A percentile compares a stretch with the other conserved stretches of the same genome.
Evolutionary conservation across 37 sponge, comb jelly and placozoan species (phyloP).

Genomic region (Oopsacas minuta): DNA sequence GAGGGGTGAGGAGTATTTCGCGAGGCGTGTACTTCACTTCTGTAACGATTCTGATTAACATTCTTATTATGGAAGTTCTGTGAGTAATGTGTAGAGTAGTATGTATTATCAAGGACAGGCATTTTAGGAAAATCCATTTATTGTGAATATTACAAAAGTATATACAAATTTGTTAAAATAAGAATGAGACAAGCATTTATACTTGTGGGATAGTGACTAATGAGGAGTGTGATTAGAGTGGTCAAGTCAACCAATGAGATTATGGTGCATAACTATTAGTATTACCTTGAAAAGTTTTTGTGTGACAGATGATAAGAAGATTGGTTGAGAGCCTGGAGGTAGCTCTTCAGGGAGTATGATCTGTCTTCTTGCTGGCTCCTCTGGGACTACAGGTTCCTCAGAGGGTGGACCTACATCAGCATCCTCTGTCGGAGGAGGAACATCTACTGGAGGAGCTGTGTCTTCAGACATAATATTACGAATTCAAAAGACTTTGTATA

Average conservation of each 20-base stretch:
- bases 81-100: not conserved
- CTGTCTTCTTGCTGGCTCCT: not conserved
- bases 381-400: not conserved
- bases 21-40: constrained; percentile 15
- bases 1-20: not conserved
- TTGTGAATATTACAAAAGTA: not conserved
- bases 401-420: not conserved
- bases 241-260: no score
- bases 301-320: not conserved
- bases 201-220: not conserved
- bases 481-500: no score
- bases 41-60: not conserved
- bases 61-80: constrained; percentile 17
- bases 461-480: not conserved
- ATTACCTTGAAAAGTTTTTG: not conserved
- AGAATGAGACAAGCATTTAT: not conserved
- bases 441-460: not conserved
- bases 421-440: not conserved
- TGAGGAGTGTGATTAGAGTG: not conserved
- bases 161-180: not conserved
- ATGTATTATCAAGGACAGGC: not conserved
- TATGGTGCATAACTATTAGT: no score
- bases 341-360: not conserved
- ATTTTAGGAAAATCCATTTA: not conserved
- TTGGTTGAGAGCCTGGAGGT: not conserved